These are phyloP conservation scores for Gobio occitaniae DNA, from an alignment of 2,797 vertebrate species.

Conservation along the genomic window DNA sequence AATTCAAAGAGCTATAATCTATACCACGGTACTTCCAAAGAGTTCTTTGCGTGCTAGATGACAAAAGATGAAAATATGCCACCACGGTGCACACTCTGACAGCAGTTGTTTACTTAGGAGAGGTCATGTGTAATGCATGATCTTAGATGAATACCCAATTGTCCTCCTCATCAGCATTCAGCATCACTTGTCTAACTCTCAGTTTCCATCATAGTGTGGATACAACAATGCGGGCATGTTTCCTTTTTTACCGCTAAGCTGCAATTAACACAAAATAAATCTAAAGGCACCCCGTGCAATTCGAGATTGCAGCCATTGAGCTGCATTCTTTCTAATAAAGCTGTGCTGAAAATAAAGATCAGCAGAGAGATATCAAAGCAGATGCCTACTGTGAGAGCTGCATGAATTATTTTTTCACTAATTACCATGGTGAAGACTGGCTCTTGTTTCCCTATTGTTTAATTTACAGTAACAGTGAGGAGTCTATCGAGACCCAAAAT, in stretches of 20 bases:
- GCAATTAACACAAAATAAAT: slow-evolving; percentile 44
- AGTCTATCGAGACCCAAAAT: slow-evolving; percentile 45
- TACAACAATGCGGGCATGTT: slow-evolving; percentile 3
- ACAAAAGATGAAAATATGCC: slow-evolving; percentile 29
- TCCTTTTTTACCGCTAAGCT: slow-evolving; percentile 22
- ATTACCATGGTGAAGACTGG: slow-evolving; percentile 53
- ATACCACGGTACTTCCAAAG: neutral
- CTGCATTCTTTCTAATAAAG: slow-evolving; percentile 49
- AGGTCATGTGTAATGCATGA: slow-evolving; percentile 24
- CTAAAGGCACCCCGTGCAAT: slow-evolving; percentile 12
- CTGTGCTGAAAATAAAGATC: slow-evolving; percentile 41
- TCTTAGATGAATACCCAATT: slow-evolving; percentile 9
- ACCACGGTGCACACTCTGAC: slow-evolving; percentile 37
- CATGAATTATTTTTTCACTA: slow-evolving; percentile 54
- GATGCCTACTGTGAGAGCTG: slow-evolving; percentile 44
- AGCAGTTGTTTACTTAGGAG: slow-evolving; percentile 35
- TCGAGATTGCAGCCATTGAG: slow-evolving; percentile 7
- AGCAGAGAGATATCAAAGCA: slow-evolving; percentile 46
- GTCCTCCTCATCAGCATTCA: slow-evolving; percentile 25
- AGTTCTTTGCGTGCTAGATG: slow-evolving; percentile 22
- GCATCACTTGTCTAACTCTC: slow-evolving; percentile 9
- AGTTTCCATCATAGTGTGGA: slow-evolving; percentile 6
- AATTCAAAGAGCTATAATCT: slow-evolving; percentile 32
- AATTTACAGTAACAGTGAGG: slow-evolving; percentile 57
- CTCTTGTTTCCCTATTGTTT: slow-evolving; percentile 57